These are phyloP conservation scores for Hiodon alosoides DNA, from an alignment of 2,113 vertebrate species.

Conservation along the genomic window DNA sequence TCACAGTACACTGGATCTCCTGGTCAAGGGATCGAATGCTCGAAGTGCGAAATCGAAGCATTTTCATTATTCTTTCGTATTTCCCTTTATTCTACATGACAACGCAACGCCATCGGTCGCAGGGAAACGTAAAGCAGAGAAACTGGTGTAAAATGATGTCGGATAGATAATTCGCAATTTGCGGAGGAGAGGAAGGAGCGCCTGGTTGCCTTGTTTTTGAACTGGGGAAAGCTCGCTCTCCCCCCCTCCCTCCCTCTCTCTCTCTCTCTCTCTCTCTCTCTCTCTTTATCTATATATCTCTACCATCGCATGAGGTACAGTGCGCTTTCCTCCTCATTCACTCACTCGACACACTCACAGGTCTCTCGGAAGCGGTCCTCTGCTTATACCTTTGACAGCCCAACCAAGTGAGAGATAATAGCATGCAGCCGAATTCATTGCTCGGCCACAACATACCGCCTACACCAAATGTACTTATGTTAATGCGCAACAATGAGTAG, in stretches of 20 bases:
- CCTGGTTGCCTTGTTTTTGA: constrained; percentile 26
- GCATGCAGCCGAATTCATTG: too few species aligned
- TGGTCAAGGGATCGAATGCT: constrained; percentile 83
- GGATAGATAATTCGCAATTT: constrained; percentile 34
- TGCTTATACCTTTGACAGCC: too few species aligned
- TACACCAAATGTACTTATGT: too few species aligned
- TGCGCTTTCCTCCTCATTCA: not conserved
- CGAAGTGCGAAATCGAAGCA: constrained; percentile 91
- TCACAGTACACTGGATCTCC: constrained; percentile 84
- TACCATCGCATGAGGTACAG: not conserved
- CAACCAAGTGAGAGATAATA: too few species aligned
- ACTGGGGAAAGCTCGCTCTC: constrained; percentile 29
- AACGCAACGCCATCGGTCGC: constrained; percentile 33
- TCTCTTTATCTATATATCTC: not conserved
- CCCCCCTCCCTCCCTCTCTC: constrained; percentile 31
- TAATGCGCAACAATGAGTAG: too few species aligned
- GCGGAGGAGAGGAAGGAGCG: constrained; percentile 40
- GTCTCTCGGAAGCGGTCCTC: not conserved
- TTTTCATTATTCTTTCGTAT: constrained; percentile 74
- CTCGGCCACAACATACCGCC: too few species aligned
- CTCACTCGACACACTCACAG: not conserved
- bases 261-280: constrained; percentile 31
- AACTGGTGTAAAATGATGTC: constrained; percentile 44
- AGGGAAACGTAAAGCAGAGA: constrained; percentile 40
- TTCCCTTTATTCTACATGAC: constrained; percentile 56